Conservation (phyloP, 2,113 vertebrate genomes). For the Malurus alboscapulatus region DNA sequence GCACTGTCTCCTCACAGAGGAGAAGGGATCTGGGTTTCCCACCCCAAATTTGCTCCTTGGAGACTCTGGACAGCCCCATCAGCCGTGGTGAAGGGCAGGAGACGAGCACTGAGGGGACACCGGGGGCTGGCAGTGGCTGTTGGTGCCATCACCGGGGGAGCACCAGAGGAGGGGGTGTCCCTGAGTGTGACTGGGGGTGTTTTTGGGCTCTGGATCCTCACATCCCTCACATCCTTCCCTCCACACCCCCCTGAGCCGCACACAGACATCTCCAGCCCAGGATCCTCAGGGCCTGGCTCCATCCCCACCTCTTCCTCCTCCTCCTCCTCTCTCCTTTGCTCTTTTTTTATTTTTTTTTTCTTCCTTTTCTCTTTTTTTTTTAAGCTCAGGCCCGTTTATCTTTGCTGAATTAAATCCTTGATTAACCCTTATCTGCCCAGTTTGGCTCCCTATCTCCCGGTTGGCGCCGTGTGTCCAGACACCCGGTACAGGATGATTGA, state of each 20-base stretch:
- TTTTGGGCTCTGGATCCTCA: not conserved
- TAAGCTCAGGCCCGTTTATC: constrained; percentile 71
- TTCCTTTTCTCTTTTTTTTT: not conserved
- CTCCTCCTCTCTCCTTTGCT: not conserved
- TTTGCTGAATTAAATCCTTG: constrained; percentile 79
- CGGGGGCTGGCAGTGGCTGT: rapidly evolving
- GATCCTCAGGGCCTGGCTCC: not conserved
- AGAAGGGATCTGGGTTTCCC: not conserved
- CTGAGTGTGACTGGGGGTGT: rapidly evolving
- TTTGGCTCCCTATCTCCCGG: constrained; percentile 86
- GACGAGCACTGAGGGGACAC: not conserved
- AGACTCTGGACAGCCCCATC: not conserved
- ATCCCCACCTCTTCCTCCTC: constrained; percentile 11
- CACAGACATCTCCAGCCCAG: not conserved
- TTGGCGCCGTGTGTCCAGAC: constrained; percentile 97
- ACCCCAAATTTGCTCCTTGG: not conserved
- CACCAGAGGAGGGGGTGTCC: not conserved
- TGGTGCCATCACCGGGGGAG: not conserved
- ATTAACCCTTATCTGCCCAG: constrained; percentile 86
- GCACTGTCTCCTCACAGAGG: not conserved
- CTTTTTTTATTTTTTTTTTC: not conserved
- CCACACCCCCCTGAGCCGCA: rapidly evolving
- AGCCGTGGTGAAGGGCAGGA: not conserved
- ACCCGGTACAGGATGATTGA: constrained; percentile 94
- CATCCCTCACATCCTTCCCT: not conserved